Evolutionary conservation across 2,113 vertebrate species (phyloP).

Genomic region (Smithornis capensis): DNA sequence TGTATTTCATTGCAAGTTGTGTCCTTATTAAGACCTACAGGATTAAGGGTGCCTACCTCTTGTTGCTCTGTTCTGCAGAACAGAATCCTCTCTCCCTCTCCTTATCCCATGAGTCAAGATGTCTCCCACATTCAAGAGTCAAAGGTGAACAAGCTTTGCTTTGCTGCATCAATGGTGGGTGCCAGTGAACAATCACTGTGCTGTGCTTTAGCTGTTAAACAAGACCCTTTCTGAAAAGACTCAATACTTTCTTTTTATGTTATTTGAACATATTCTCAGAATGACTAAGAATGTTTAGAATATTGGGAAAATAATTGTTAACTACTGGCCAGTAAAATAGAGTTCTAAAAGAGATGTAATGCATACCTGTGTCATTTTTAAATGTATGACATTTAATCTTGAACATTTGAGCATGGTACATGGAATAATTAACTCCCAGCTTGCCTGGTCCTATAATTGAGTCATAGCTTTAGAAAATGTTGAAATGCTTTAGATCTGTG

Average conservation of each 20-base stretch:
- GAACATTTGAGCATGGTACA: not conserved
- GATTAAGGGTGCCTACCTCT: not conserved
- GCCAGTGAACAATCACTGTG: not conserved
- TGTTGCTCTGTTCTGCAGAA: not conserved
- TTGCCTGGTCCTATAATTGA: not conserved
- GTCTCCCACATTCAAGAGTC: not conserved
- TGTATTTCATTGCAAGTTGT: not conserved
- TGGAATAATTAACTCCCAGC: not conserved
- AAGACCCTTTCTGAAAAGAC: not conserved
- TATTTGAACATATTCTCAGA: not conserved
- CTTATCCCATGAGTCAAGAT: not conserved
- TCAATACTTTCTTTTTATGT: not conserved
- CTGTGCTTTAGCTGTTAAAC: not conserved
- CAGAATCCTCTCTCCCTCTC: not conserved
- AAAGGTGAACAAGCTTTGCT: not conserved
- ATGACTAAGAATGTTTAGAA: not conserved
- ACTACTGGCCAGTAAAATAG: not conserved
- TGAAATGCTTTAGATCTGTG: not conserved
- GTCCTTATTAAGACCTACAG: not conserved
- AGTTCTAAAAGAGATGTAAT: not conserved
- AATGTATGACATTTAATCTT: not conserved
- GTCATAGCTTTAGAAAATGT: not conserved
- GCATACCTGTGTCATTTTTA: not conserved
- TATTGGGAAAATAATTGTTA: not conserved
- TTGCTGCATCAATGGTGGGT: not conserved